These are phyloP conservation scores for Fulica atra DNA, from an alignment of 2,113 vertebrate species.

Conservation along the genomic window DNA sequence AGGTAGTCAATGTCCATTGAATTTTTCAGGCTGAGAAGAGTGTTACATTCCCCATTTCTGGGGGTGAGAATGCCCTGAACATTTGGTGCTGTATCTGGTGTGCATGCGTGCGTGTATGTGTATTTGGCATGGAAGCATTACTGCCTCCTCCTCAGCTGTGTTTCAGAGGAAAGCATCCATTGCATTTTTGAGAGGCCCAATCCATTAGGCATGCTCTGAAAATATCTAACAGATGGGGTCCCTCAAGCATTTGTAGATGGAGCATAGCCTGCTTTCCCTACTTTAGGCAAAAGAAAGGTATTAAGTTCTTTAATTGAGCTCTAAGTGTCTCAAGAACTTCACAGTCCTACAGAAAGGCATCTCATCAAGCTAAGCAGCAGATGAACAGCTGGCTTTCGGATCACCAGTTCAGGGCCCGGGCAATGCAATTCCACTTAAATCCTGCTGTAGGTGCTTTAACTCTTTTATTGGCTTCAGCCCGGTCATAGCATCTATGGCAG, in stretches of 20 bases:
- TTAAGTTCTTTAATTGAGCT: not conserved
- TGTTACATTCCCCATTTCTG: not conserved
- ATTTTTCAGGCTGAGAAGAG: not conserved
- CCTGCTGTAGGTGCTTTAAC: not conserved
- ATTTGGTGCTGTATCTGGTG: not conserved
- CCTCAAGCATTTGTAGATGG: not conserved
- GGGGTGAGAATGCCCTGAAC: not conserved
- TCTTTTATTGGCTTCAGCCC: not conserved
- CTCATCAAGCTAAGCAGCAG: not conserved
- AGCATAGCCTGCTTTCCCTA: not conserved
- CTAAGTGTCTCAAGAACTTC: not conserved
- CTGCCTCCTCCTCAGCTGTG: not conserved
- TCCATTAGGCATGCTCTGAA: not conserved
- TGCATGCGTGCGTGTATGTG: fast-evolving
- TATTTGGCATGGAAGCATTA: not conserved
- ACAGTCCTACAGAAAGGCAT: not conserved
- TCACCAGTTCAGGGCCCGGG: not conserved
- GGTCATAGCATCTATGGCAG: not conserved
- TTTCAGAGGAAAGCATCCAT: not conserved
- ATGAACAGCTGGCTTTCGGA: not conserved
- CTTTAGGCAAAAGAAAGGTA: not conserved
- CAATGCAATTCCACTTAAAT: not conserved
- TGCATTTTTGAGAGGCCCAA: not conserved
- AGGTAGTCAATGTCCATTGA: not conserved
- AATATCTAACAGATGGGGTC: not conserved